Evolutionary conservation across 2,797 vertebrate species (phyloP), one percentile per base, ranked within the genome.

Genomic region (Neosilurus hyrtlii): DNA sequence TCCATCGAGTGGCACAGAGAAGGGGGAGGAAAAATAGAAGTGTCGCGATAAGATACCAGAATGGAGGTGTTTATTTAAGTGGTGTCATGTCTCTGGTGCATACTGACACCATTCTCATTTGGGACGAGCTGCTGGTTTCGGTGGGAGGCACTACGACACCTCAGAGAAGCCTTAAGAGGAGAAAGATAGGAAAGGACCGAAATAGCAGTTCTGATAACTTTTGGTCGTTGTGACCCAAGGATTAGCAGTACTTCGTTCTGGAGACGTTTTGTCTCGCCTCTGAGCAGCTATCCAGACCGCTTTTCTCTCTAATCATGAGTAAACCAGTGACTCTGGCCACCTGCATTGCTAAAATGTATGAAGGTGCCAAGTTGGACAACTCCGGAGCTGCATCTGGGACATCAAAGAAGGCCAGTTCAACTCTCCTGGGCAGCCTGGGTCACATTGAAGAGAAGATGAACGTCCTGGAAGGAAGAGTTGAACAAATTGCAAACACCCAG

Each of bases 391-490:
- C 74, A 5, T 72, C 87, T 74, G 88, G 84, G 24, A 59, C 70
- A 0, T 51, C 85, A 11, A 94, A 89, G 79, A 85, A 91, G 49
- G 86, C 88, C 0, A 88, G 86, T 3, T 85, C 86, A 57, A 22
- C 82, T 0, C 90, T 91, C 76, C 86, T 81, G 80, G 92, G 82
- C 82, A 90, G 72, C 66, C 87, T 95, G 35, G 91, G 90, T 37
- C 81, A 82, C 1, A 89, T 95, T 92, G 95, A 97, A 89, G 91
- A 87, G 80, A 96, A 95, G 51, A 89, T 96, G 24, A 92, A 88
- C 18, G 4, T 91, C 65, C 89, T 96, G 81, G 95, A 93, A 0
- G 94, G 93, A 72, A 96, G 95, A 88, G 89, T 97, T 62, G 95
- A 96, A 88, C 93, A 89, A 82, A 89, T 96, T 30, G 82, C 94